Base-by-base conservation (phyloP, 2,888 invertebrate species). In the Tuberolachnus salignus region DNA sequence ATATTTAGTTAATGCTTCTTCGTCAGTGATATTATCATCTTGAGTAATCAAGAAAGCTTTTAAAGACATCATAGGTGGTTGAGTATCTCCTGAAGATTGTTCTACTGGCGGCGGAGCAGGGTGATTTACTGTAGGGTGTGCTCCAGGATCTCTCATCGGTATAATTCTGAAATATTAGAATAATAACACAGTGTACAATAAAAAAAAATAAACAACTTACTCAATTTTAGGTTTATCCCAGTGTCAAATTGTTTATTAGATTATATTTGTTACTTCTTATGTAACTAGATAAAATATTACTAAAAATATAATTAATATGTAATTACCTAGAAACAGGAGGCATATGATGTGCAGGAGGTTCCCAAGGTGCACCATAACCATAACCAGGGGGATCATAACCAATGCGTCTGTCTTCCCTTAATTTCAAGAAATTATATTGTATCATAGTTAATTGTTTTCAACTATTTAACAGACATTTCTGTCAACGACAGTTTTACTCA, bases 1-100 rank as follows among this genome's bases (percentile, higher is more conserved):
- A 87, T 98, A 99, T 85, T 97, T 97, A 84, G 92, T 91, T 82
- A 98, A 92, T 3, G 97, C 97, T 85, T 98, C 98, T 82, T 97
- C 95, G 83, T 98, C 98, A 53, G 97, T 97, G 83, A 99, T 98
- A 82, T 94, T 92, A 86, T 99, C 99, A 86, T 99, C 98, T 86
- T 98, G 97, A 16, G 96, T 94, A 51, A 93, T 93, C 80, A 99
- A 88, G 86, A 97, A 99, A 83, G 96, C 94, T 87, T 98, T 98
- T 86, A 99, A 94, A 1, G 96, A 92, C 91, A 98, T 92, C 94
- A 98, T 95, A 0, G 95, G 92, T 0, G 97, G 94, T 83, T 97
- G 96, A 0, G 95, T 95, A 83, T 92, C 89, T 42, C 81, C 59
- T 55, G 80, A 81, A 19, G 81, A 63, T 55, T 81, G 81, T 9